These are phyloP conservation scores for Habropoda laboriosa DNA, from an alignment of 1,140 invertebrate genomes.

Conservation along the genomic window DNA sequence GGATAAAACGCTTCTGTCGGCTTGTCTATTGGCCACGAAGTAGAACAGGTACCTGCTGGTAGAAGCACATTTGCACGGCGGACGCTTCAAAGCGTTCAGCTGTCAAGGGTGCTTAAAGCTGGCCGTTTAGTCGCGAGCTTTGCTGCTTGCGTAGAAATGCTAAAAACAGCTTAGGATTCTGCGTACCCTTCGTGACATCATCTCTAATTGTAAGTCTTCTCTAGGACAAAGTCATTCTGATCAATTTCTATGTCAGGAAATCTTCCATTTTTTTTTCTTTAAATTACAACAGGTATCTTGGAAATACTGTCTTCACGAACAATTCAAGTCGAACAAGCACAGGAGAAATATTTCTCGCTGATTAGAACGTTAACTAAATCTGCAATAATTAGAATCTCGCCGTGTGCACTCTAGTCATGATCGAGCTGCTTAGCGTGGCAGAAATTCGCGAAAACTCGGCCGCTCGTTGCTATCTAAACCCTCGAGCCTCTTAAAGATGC, in stretches of 20 bases:
- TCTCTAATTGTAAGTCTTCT: background rate
- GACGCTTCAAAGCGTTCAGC: conserved; percentile 23
- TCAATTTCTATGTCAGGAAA: too few species aligned
- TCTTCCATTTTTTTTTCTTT: too few species aligned
- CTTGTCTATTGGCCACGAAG: background rate
- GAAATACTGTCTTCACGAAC: background rate
- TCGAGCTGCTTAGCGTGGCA: background rate
- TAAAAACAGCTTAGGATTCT: background rate
- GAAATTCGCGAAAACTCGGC: conserved; percentile 9
- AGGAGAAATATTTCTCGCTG: too few species aligned
- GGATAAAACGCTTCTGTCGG: conserved; percentile 13
- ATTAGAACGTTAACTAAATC: too few species aligned
- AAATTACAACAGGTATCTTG: background rate
- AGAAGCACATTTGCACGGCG: conserved; percentile 32
- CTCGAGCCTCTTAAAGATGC: conserved; percentile 17
- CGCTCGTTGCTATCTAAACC: conserved; percentile 25
- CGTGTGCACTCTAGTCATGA: background rate
- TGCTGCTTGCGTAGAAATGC: background rate
- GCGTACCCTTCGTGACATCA: background rate
- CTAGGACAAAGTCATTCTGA: too few species aligned
- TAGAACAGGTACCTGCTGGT: conserved; percentile 11
- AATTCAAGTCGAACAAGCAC: too few species aligned
- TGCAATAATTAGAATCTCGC: background rate
- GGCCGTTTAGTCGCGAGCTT: conserved; percentile 24
- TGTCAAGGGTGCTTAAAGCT: conserved; percentile 27